phyloP scores from a whole-genome alignment of 2,113 vertebrate genomes.

The Dolichallabes microphthalmus region DNA sequence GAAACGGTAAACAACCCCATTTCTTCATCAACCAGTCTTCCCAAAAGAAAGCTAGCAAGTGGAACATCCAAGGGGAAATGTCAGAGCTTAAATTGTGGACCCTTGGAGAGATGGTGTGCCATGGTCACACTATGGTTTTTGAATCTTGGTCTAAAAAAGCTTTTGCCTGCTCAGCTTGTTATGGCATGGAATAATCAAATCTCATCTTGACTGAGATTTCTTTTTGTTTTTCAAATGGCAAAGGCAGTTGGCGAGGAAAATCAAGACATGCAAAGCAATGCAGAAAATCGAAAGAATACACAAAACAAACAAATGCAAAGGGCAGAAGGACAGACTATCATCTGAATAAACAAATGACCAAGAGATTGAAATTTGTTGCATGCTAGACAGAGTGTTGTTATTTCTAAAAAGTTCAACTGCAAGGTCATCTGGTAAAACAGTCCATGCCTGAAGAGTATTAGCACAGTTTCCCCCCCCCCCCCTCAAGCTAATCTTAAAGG shows the following conservation, averaged over 20 bases:
- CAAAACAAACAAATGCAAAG: slow-evolving; percentile 57
- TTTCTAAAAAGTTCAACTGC: slow-evolving; percentile 20
- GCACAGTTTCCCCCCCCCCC: not conserved
- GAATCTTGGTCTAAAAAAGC: slow-evolving; percentile 27
- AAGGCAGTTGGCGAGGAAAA: slow-evolving; percentile 62
- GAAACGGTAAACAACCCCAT: slow-evolving; percentile 93
- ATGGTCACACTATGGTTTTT: slow-evolving; percentile 28
- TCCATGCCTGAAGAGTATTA: not conserved
- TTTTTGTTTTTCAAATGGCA: slow-evolving; percentile 73
- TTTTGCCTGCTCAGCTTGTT: slow-evolving; percentile 24
- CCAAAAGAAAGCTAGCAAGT: slow-evolving; percentile 61
- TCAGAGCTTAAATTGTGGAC: slow-evolving; percentile 15
- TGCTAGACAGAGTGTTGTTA: slow-evolving; percentile 8
- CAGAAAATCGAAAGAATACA: slow-evolving; percentile 60
- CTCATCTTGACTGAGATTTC: slow-evolving; percentile 46
- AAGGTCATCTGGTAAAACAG: not conserved
- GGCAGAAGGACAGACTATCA: slow-evolving; percentile 50
- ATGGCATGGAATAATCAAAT: slow-evolving; percentile 44
- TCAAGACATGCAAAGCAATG: slow-evolving; percentile 53
- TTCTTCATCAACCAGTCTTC: slow-evolving; percentile 68
- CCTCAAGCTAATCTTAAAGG: not conserved
- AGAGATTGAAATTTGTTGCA: slow-evolving; percentile 44
- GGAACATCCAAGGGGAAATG: slow-evolving; percentile 23
- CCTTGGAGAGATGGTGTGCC: slow-evolving; percentile 5
- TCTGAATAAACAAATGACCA: slow-evolving; percentile 74